Evolutionary conservation across 1,140 invertebrate genomes (phyloP).

Genomic region (Pachypeltis micranthus): DNA sequence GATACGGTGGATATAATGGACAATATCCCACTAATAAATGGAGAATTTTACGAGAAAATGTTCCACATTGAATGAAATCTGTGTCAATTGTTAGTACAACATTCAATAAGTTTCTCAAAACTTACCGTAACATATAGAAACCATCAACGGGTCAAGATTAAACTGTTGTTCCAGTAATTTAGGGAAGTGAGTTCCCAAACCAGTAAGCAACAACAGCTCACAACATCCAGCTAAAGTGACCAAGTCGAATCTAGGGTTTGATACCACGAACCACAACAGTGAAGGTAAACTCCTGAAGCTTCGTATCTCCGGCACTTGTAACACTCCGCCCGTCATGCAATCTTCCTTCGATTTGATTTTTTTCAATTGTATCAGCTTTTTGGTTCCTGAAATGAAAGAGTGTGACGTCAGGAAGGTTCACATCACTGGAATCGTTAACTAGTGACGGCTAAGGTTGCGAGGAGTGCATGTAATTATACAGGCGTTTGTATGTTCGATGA

Average conservation of each 20-base stretch:
- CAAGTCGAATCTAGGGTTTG: constrained; percentile 69
- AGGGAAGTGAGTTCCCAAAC: constrained; percentile 69
- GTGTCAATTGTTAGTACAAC: too few relatives aligned
- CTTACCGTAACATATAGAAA: constrained; percentile 63
- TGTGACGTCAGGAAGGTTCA: too few relatives aligned
- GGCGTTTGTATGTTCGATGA: too few relatives aligned
- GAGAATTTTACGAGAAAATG: too few relatives aligned
- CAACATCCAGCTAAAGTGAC: constrained; percentile 64
- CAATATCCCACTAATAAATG: too few relatives aligned
- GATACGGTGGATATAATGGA: too few relatives aligned
- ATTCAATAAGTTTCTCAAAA: too few relatives aligned
- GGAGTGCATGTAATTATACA: too few relatives aligned
- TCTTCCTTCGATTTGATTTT: background rate
- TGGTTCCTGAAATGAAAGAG: background rate
- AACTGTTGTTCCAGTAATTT: constrained; percentile 79
- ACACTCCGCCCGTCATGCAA: background rate
- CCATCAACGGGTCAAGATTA: constrained; percentile 53
- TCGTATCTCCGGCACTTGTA: background rate
- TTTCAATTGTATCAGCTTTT: background rate
- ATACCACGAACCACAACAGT: constrained; percentile 50
- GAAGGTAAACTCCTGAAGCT: constrained; percentile 37
- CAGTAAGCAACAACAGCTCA: constrained; percentile 63
- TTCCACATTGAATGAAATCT: too few relatives aligned
- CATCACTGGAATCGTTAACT: too few relatives aligned
- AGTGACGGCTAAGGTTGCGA: too few relatives aligned